Percentiles rank a stretch among this genome's conserved stretches.
phyloP scores from a whole-genome alignment of 2,888 invertebrate genomes.

The Amiota communis region DNA sequence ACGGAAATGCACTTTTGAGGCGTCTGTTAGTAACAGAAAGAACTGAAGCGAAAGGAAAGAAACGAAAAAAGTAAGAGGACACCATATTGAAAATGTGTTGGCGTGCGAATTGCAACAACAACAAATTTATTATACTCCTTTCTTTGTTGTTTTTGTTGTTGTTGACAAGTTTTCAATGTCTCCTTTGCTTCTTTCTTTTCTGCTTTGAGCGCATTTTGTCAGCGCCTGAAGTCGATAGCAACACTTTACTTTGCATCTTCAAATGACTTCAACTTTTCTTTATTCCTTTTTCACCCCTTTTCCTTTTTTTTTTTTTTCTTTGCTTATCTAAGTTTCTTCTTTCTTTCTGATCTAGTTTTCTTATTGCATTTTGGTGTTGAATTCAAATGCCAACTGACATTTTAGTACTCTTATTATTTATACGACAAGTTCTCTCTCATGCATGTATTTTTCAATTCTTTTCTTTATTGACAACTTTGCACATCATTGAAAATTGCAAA shows the following conservation, averaged over 20 bases:
- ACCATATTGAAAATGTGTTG: slow-evolving; percentile 37
- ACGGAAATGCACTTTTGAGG: slow-evolving; percentile 21
- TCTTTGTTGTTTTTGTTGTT: not conserved
- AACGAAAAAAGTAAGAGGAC: not conserved
- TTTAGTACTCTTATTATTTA: slow-evolving; percentile 7
- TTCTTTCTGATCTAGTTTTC: not conserved
- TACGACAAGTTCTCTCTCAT: not conserved
- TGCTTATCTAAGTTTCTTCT: not conserved
- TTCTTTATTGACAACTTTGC: slow-evolving; percentile 1
- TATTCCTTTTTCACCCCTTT: not conserved
- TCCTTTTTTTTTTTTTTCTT: not conserved
- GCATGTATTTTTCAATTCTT: slow-evolving; percentile 16
- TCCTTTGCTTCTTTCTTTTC: not conserved
- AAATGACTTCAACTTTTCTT: no score
- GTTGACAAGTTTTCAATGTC: slow-evolving; percentile 8
- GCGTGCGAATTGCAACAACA: slow-evolving; percentile 44
- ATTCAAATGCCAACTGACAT: slow-evolving; percentile 32
- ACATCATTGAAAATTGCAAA: not conserved
- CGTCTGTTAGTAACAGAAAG: not conserved
- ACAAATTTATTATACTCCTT: not conserved
- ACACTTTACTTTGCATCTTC: no score
- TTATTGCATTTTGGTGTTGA: slow-evolving; percentile 12
- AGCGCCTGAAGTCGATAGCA: no score
- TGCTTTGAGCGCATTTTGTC: slow-evolving; percentile 16
- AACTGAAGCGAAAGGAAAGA: not conserved